Percentiles rank a stretch among this genome's conserved stretches.
Conservation (phyloP, 64 coral and sea anemone genomes). For the Cladopsammia gracilis region DNA sequence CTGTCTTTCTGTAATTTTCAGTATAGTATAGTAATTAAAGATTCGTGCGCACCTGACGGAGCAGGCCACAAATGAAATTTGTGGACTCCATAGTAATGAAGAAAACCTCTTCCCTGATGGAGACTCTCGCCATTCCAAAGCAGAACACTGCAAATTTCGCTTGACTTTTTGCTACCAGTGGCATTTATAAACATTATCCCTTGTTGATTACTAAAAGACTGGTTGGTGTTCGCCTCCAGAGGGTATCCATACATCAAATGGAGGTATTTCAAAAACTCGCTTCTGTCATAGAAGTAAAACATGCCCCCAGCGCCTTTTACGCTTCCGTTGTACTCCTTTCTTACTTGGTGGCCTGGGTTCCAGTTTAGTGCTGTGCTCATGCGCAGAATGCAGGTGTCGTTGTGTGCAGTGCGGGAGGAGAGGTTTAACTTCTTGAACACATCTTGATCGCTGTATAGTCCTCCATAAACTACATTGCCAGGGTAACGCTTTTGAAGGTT, state of each 20-base stretch:
- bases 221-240: background rate
- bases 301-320: background rate
- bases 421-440: slow-evolving; percentile 28
- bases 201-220: slow-evolving; percentile 33
- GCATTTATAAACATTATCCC: slow-evolving; percentile 90
- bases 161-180: background rate
- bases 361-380: slow-evolving; percentile 84
- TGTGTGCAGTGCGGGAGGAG: background rate
- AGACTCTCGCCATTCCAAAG: slow-evolving; percentile 85
- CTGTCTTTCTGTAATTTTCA: too few species aligned
- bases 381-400: slow-evolving; percentile 79
- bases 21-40: too few species aligned
- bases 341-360: slow-evolving; percentile 45
- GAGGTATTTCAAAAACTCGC: background rate
- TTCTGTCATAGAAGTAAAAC: slow-evolving; percentile 13
- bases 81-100: slow-evolving; percentile 59
- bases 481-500: slow-evolving; percentile 64
- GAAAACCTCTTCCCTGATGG: slow-evolving; percentile 59
- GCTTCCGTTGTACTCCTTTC: background rate
- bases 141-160: slow-evolving; percentile 64
- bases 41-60: slow-evolving; percentile 47
- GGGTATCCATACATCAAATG: slow-evolving; percentile 3
- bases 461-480: slow-evolving; percentile 66
- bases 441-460: slow-evolving; percentile 22
- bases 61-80: slow-evolving; percentile 79